These are phyloP conservation scores for Galaxea fascicularis DNA, from an alignment of 92 coral and sea anemone species.

Conservation along the genomic window DNA sequence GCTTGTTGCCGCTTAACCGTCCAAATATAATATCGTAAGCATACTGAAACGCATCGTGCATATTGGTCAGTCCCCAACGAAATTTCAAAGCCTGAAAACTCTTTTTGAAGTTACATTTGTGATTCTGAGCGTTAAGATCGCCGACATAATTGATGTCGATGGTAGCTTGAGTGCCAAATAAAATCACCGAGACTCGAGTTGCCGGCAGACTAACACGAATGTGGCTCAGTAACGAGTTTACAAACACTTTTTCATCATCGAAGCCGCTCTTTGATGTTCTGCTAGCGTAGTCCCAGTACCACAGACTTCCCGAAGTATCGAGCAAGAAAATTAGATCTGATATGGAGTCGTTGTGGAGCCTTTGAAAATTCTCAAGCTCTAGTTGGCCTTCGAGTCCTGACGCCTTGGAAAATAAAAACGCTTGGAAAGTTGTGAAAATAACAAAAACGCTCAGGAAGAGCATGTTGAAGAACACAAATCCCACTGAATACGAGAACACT, in stretches of 20 bases:
- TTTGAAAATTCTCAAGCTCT: constrained; percentile 76
- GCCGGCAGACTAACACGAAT: constrained; percentile 81
- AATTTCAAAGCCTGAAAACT: constrained; percentile 70
- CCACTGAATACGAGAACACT: background rate
- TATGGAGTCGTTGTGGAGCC: constrained; percentile 75
- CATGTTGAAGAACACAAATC: background rate
- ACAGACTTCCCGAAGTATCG: constrained; percentile 92
- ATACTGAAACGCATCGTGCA: constrained; percentile 83
- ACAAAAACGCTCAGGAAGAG: background rate
- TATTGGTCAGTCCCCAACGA: constrained; percentile 86
- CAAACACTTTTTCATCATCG: constrained; percentile 92
- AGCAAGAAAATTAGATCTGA: constrained; percentile 92
- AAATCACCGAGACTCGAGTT: constrained; percentile 88
- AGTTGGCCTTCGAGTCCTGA: constrained; percentile 64
- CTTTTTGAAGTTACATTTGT: constrained; percentile 90
- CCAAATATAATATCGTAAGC: constrained; percentile 87
- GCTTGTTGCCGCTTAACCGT: constrained; percentile 66
- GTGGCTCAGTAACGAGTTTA: constrained; percentile 75
- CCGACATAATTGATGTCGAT: constrained; percentile 91
- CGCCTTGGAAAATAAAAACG: background rate
- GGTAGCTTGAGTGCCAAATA: constrained; percentile 81
- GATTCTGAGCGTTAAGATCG: constrained; percentile 68
- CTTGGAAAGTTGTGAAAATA: background rate
- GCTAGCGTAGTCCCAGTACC: constrained; percentile 52
- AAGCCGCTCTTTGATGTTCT: constrained; percentile 74